These are phyloP conservation scores for Coecobrya sp. DNA, from an alignment of 2,888 invertebrate genomes.

Conservation along the genomic window DNA sequence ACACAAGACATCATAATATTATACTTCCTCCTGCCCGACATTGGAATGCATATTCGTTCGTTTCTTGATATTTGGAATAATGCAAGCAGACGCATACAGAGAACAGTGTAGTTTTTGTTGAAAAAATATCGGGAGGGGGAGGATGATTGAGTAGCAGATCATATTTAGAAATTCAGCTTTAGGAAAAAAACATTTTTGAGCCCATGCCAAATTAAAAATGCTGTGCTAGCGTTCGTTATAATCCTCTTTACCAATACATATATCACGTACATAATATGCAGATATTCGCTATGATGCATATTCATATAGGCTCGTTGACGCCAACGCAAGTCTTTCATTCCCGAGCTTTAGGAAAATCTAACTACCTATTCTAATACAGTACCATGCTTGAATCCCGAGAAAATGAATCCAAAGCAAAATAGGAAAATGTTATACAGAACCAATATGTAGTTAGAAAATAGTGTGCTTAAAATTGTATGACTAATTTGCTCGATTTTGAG, in stretches of 20 bases:
- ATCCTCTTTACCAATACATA: neutral
- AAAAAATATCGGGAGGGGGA: constrained; percentile 65
- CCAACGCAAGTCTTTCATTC: constrained; percentile 33
- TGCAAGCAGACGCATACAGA: constrained; percentile 19
- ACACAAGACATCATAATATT: constrained; percentile 67
- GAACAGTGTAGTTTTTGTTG: constrained; percentile 2
- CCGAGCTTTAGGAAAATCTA: neutral
- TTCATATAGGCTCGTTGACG: neutral
- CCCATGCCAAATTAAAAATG: constrained; percentile 62
- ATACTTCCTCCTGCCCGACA: constrained; percentile 44
- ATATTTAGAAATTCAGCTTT: constrained; percentile 78
- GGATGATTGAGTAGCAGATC: constrained; percentile 80
- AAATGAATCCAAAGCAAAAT: too few relatives aligned
- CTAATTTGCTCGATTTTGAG: neutral
- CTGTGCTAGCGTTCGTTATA: constrained; percentile 44
- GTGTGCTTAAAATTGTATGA: too few relatives aligned
- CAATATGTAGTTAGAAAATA: too few relatives aligned
- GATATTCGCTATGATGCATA: neutral
- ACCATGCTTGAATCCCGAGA: too few relatives aligned
- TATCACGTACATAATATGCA: too few relatives aligned
- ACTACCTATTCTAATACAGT: neutral
- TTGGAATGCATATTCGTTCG: constrained; percentile 67
- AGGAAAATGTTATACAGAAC: neutral
- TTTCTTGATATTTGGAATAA: constrained; percentile 51
- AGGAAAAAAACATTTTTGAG: constrained; percentile 61